Percentiles rank a stretch among this genome's conserved stretches.
Conservation (phyloP, 1,140 invertebrate species). For the Rhizoglyphus robini region DNA sequence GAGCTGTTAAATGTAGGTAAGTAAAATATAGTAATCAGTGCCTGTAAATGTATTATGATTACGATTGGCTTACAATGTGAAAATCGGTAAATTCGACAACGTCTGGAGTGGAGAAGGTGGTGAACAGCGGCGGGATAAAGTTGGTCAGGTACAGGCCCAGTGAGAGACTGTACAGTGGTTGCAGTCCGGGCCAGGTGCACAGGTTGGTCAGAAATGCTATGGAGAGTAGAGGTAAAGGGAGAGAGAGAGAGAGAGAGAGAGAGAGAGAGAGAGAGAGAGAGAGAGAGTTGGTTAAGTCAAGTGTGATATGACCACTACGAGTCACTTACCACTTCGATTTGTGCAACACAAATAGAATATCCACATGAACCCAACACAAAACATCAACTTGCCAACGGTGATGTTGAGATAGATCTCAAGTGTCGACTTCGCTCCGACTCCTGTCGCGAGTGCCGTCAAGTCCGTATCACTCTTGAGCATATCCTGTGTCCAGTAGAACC, state of each 20-base stretch:
- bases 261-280: too few relatives aligned
- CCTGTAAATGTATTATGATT: not conserved
- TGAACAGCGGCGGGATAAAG: not conserved
- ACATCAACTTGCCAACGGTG: slow-evolving; percentile 12
- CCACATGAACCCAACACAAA: slow-evolving; percentile 8
- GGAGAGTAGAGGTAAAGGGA: not conserved
- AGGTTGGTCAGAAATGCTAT: not conserved
- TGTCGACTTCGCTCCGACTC: slow-evolving; percentile 23
- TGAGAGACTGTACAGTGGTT: slow-evolving; percentile 12
- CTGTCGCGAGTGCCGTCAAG: slow-evolving; percentile 6
- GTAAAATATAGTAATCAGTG: too few relatives aligned
- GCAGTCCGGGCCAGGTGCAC: not conserved
- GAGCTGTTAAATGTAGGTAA: slow-evolving; percentile 5
- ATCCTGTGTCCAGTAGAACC: slow-evolving; percentile 17
- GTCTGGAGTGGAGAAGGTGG: not conserved
- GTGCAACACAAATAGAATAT: slow-evolving; percentile 17
- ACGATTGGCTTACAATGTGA: not conserved
- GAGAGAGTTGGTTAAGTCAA: too few relatives aligned
- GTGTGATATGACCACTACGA: too few relatives aligned
- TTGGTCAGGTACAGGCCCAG: not conserved
- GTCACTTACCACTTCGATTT: not conserved
- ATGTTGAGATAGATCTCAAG: slow-evolving; percentile 16
- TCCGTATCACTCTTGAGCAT: not conserved
- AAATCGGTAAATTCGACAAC: not conserved
- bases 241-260: too few relatives aligned